Percentiles rank a stretch among this genome's conserved stretches.
These are phyloP conservation scores for Gadus chalcogrammus DNA, from an alignment of 2,113 vertebrate species.

Conservation along the genomic window DNA sequence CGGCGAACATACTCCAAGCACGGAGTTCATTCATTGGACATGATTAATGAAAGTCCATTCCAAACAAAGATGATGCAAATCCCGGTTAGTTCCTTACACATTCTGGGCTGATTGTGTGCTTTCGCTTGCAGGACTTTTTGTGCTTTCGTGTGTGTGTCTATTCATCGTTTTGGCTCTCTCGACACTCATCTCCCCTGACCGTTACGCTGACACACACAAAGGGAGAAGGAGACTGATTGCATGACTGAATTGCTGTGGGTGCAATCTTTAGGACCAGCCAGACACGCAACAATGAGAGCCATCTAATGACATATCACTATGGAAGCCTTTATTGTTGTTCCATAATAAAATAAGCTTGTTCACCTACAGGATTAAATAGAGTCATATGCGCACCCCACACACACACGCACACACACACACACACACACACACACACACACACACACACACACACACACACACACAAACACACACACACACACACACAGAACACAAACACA, in stretches of 20 bases:
- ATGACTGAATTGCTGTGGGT: slow-evolving; percentile 41
- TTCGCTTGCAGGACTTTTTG: too few relatives aligned
- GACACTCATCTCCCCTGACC: slow-evolving; percentile 59
- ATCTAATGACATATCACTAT: slow-evolving; percentile 10
- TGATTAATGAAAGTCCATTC: too few relatives aligned
- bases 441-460: slow-evolving; percentile 5
- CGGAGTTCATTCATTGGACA: too few relatives aligned
- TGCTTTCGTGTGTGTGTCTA: too few relatives aligned
- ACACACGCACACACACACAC: slow-evolving; percentile 6
- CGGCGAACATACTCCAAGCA: too few relatives aligned
- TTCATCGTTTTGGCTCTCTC: slow-evolving; percentile 23
- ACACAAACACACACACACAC: not conserved
- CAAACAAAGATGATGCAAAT: too few relatives aligned
- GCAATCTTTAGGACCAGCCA: slow-evolving; percentile 47
- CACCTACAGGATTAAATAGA: slow-evolving; percentile 16
- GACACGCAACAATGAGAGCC: slow-evolving; percentile 26
- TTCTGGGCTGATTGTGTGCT: too few relatives aligned
- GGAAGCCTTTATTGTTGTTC: slow-evolving; percentile 27
- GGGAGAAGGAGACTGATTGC: slow-evolving; percentile 25
- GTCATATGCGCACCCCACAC: not conserved
- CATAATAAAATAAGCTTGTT: slow-evolving; percentile 30
- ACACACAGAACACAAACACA: slow-evolving; percentile 1
- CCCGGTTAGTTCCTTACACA: too few relatives aligned
- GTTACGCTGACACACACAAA: slow-evolving; percentile 51
- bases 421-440: too few relatives aligned